Conservation (phyloP, 2,113 vertebrate species). For the Sander lucioperca region DNA sequence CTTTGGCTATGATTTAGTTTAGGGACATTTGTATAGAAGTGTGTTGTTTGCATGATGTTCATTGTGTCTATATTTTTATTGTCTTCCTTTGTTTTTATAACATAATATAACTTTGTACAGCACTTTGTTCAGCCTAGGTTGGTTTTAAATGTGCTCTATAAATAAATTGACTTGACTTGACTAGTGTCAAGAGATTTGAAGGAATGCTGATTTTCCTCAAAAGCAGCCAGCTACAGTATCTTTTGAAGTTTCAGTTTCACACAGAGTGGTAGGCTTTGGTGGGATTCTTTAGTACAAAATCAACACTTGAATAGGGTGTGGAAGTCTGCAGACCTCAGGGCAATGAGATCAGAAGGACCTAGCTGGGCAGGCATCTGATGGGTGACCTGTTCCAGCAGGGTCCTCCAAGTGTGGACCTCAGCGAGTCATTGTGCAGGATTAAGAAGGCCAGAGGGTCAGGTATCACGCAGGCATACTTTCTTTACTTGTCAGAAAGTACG, state of each 20-base stretch:
- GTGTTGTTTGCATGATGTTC: too few relatives aligned
- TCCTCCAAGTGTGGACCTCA: slow-evolving; percentile 34
- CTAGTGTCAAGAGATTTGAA: slow-evolving; percentile 38
- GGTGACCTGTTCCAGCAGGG: slow-evolving; percentile 59
- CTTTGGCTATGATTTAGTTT: too few relatives aligned
- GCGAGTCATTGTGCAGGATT: slow-evolving; percentile 63
- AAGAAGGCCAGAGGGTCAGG: slow-evolving; percentile 47
- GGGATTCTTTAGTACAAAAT: slow-evolving; percentile 38
- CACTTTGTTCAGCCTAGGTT: too few relatives aligned
- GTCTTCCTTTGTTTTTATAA: too few relatives aligned
- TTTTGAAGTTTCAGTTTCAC: slow-evolving; percentile 40
- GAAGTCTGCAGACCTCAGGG: slow-evolving; percentile 36
- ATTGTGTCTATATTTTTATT: too few relatives aligned
- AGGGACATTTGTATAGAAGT: too few relatives aligned
- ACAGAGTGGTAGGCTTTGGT: slow-evolving; percentile 32
- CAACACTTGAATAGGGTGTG: slow-evolving; percentile 33
- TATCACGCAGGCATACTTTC: slow-evolving; percentile 31
- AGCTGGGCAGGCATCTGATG: slow-evolving; percentile 59
- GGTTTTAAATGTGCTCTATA: too few relatives aligned
- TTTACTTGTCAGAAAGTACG: slow-evolving; percentile 40
- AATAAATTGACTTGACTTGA: neutral
- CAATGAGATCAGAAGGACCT: slow-evolving; percentile 45
- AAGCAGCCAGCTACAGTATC: slow-evolving; percentile 11
- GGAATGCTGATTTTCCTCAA: slow-evolving; percentile 43
- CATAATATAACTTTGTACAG: too few relatives aligned